Evolutionary conservation across 1,140 invertebrate species (phyloP).

Genomic region (Protaetia brevitarsis): DNA sequence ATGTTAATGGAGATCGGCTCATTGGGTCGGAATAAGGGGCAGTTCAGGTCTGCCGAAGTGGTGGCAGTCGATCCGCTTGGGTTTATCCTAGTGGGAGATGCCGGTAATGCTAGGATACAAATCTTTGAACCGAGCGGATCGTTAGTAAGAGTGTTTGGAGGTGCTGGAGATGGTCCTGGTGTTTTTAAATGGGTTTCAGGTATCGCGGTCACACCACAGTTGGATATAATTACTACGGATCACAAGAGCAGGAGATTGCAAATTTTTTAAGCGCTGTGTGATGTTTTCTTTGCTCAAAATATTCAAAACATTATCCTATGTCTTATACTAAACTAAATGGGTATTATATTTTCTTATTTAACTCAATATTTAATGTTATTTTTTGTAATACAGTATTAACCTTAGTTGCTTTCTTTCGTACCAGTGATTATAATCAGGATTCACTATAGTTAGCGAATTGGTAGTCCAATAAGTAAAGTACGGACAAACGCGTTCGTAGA

Average conservation of each 20-base stretch:
- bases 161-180: slow-evolving; percentile 56
- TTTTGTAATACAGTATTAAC: too few species aligned
- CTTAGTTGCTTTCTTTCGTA: too few species aligned
- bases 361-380: too few species aligned
- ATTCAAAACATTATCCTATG: too few species aligned
- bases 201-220: slow-evolving; percentile 60
- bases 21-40: slow-evolving; percentile 59
- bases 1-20: slow-evolving; percentile 58
- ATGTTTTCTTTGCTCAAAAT: too few species aligned
- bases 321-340: too few species aligned
- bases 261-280: slow-evolving; percentile 60
- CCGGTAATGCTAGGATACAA: slow-evolving; percentile 73
- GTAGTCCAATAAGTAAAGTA: too few species aligned
- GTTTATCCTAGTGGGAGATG: slow-evolving; percentile 73
- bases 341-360: too few species aligned
- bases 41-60: slow-evolving; percentile 65
- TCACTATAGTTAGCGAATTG: too few species aligned
- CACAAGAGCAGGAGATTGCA: slow-evolving; percentile 68
- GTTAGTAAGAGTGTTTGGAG: slow-evolving; percentile 63
- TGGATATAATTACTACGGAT: slow-evolving; percentile 67
- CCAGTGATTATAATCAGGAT: too few species aligned
- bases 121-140: slow-evolving; percentile 65
- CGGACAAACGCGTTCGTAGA: too few species aligned
- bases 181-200: slow-evolving; percentile 71
- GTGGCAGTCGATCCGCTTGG: slow-evolving; percentile 67